Evolutionary conservation across 2,797 vertebrate species (phyloP), one percentile per base, ranked within the genome.

Genomic region (Psittacula derbiana): DNA sequence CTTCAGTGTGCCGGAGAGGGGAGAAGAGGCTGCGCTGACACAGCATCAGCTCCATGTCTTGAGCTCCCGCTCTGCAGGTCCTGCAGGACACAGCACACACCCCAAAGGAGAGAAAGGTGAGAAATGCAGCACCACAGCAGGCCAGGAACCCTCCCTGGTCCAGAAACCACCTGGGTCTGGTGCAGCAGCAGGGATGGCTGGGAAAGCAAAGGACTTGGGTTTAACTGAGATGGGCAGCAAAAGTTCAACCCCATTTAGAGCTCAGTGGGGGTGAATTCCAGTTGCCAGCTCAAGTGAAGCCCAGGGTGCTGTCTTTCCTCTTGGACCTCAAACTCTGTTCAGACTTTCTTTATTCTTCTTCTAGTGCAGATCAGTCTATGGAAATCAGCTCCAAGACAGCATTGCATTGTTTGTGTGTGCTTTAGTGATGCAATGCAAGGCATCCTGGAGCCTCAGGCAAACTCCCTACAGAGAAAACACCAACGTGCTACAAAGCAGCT

Each of bases 1-100:
- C 36, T 47, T 36, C 53, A 47, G 38, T 27, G 7, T 0, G 1
- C 4, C 0, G 25, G 16, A 64, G 33, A 33, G 16, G 28, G 36
- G 18, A 24, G 31, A 19, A 43, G 44, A 16, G 40, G 28, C 12
- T 47, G 83, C 64, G 19, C 14, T 20, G 50, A n/a, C 21, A 4
- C n/a, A 15, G 31, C 8, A 4, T 30, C 41, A 16, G 16, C 58
- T 23, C 33, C 49, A 21, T 1, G 0, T 27, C 58, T 74, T 33
- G 21, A 47, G 27, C 71, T 44, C 20, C 85, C 38, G 57, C 43
- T 62, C n/a, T 10, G 25, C 20, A 13, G 44, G 18, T 17, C 6
- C 40, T 31, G 6, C 1, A 0, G 84, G 27, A 57, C 4, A 0
- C 1, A 1, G 30, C 12, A 3, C 33, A 41, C 27, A 6, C 4